Base-by-base conservation (phyloP, 2,113 vertebrate genomes). In the Syngnathus scovelli region DNA sequence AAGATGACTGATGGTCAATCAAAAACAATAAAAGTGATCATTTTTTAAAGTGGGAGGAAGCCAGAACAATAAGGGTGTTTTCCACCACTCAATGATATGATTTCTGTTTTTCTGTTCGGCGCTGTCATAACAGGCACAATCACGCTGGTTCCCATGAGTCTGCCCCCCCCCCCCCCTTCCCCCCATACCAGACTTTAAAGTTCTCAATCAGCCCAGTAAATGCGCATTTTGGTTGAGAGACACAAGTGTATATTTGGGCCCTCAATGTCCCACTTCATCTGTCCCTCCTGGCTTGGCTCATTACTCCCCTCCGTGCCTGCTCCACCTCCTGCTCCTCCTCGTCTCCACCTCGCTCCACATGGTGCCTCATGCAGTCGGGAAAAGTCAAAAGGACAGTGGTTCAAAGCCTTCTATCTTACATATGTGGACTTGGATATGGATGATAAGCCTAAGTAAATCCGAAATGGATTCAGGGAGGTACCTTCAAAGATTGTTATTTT, bases 11-110 rank as follows among this genome's bases (percentile, higher is more conserved):
- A 66, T 77, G 77, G 71, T 62, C 52, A 74, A 68, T 73, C 58
- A 59, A 79, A 83, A 85, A 70, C 71, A 75, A 72, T 76, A 71
- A 70, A 78, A 69, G 71, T 68, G 62, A 75, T 70, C 52, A 48
- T 74, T 76, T 78, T 67, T 66, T 78, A 54, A 73, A 81, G 76
- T 67, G 58, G 67, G 70, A 54, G 64, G 58, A 66, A 74, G 77
- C 70, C 39, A n/a, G 62, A 72, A 68, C 36, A 80, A 68, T 48
- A 64, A 55, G 52, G 18, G 19, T 39, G 27, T 49, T 66, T 65
- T 44, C 27, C 69, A 62, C 56, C 68, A 76, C 70, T 56, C 51
- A 33, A 68, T 54, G 70, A 81, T 77, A 69, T 71, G 41, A 79
- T 71, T 63, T 68, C 46, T 15, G 61, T 44, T 62, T 44, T 62